Evolutionary conservation across 2,888 invertebrate genomes (phyloP).

Genomic region (Blomia tropicalis): DNA sequence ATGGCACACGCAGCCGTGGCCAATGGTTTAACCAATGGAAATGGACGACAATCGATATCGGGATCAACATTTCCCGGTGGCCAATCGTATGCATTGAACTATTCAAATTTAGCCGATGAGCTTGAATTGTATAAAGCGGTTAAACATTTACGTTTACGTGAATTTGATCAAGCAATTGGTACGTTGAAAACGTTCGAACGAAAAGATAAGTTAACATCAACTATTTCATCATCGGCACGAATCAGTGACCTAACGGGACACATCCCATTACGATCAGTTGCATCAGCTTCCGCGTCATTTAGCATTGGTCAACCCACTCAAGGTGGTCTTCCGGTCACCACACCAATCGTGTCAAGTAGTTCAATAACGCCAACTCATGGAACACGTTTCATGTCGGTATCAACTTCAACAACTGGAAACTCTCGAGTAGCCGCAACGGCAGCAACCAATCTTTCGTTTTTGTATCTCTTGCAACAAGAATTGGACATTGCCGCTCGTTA

Average conservation of each 20-base stretch:
- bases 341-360: background rate
- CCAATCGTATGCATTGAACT: constrained; percentile 46
- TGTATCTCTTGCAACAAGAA: constrained; percentile 64
- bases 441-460: constrained; percentile 65
- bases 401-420: background rate
- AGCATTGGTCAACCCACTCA: too few relatives aligned
- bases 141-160: constrained; percentile 62
- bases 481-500: constrained; percentile 57
- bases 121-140: constrained; percentile 78
- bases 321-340: background rate
- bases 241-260: background rate
- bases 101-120: constrained; percentile 62
- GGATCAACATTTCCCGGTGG: background rate
- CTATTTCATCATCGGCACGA: background rate
- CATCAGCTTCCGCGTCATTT: background rate
- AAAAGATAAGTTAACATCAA: constrained; percentile 45
- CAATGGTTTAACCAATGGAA: background rate
- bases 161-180: constrained; percentile 59
- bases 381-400: constrained; percentile 35
- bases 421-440: constrained; percentile 41
- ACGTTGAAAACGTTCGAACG: constrained; percentile 66
- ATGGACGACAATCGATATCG: background rate
- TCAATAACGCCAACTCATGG: constrained; percentile 1
- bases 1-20: background rate
- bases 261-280: background rate